These are phyloP conservation scores for Dynastes grantii DNA, from an alignment of 2,888 invertebrate genomes.

Conservation along the genomic window DNA sequence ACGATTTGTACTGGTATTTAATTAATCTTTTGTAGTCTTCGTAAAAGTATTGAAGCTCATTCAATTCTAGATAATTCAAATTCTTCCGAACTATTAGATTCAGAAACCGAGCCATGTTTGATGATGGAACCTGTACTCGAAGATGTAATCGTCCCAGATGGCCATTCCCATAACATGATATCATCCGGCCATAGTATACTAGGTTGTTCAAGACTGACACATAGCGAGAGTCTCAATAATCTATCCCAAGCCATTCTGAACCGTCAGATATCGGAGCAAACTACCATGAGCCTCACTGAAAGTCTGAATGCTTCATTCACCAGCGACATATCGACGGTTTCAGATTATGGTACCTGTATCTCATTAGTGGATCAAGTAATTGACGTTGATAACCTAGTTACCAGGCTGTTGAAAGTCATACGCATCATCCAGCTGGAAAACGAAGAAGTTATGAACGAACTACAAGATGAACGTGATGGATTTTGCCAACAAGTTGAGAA, in stretches of 20 bases:
- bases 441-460: slow-evolving; percentile 77
- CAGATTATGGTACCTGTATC: slow-evolving; percentile 74
- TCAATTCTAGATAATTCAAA: slow-evolving; percentile 73
- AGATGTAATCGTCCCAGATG: slow-evolving; percentile 78
- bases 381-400: slow-evolving; percentile 83
- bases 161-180: slow-evolving; percentile 79
- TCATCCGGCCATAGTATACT: slow-evolving; percentile 76
- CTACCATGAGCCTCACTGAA: slow-evolving; percentile 63
- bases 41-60: slow-evolving; percentile 58
- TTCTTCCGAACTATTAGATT: slow-evolving; percentile 85
- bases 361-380: slow-evolving; percentile 82
- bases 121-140: slow-evolving; percentile 86
- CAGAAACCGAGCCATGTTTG: slow-evolving; percentile 87
- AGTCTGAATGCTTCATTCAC: slow-evolving; percentile 68
- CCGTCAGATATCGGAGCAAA: slow-evolving; percentile 73
- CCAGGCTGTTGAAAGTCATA: slow-evolving; percentile 81
- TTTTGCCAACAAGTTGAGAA: slow-evolving; percentile 66
- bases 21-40: background rate
- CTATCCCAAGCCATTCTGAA: slow-evolving; percentile 84
- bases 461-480: slow-evolving; percentile 77
- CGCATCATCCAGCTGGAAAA: slow-evolving; percentile 83
- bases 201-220: slow-evolving; percentile 64
- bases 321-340: slow-evolving; percentile 64
- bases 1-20: slow-evolving; percentile 63
- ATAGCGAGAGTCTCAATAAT: slow-evolving; percentile 82